Evolutionary conservation across 2,797 vertebrate species (phyloP).

Genomic region (Danio tinwini): DNA sequence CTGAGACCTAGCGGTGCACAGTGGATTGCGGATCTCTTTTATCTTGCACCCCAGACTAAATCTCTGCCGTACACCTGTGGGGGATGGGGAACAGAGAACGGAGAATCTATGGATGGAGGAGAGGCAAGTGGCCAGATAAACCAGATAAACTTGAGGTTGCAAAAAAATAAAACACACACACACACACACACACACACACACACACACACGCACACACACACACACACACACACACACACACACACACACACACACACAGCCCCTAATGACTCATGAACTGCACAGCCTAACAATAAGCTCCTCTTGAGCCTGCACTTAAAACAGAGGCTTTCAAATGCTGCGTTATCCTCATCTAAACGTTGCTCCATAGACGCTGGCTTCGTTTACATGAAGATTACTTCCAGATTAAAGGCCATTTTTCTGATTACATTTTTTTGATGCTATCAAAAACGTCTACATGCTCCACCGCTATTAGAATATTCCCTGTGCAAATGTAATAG

Average conservation of each 20-base stretch:
- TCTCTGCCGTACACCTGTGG: conserved; percentile 36
- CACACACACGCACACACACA: too few relatives aligned
- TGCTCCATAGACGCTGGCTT: not conserved
- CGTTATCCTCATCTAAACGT: conserved; percentile 26
- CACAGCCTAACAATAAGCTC: conserved; percentile 23
- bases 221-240: too few relatives aligned
- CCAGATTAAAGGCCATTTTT: conserved; percentile 2
- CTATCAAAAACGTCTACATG: not conserved
- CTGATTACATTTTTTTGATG: not conserved
- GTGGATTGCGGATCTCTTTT: conserved; percentile 33
- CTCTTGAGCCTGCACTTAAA: conserved; percentile 34
- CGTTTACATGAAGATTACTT: not conserved
- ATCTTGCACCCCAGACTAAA: conserved; percentile 54
- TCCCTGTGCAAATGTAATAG: not conserved
- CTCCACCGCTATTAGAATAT: not conserved
- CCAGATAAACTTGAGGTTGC: conserved; percentile 33
- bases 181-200: too few relatives aligned
- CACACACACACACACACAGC: not conserved
- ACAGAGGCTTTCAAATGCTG: conserved; percentile 36
- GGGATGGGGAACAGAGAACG: conserved; percentile 33
- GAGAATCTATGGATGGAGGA: conserved; percentile 11
- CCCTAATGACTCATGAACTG: conserved; percentile 25
- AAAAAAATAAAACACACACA: conserved; percentile 1
- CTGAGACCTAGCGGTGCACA: conserved; percentile 27
- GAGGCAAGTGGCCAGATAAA: conserved; percentile 30